Evolutionary conservation across 2,113 vertebrate species (phyloP).

Genomic region (Theropithecus gelada): DNA sequence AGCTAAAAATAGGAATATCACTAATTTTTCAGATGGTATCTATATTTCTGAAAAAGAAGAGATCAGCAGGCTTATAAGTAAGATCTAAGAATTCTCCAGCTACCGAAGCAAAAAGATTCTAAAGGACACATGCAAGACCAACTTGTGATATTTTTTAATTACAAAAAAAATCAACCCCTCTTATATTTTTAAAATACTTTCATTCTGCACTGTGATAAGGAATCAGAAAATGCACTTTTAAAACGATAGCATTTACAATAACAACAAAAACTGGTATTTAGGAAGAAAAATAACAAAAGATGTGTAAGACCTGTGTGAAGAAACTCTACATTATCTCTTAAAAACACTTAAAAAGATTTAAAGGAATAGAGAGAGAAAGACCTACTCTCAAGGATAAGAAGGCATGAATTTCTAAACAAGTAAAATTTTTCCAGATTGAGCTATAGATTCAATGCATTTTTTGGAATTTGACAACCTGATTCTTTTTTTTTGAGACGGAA

Average conservation of each 20-base stretch:
- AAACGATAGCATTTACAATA: not conserved
- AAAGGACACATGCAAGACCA: not conserved
- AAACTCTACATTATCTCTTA: not conserved
- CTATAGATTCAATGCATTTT: not conserved
- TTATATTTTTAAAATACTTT: not conserved
- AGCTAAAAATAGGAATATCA: not conserved
- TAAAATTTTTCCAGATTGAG: not conserved
- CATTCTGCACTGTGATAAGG: not conserved
- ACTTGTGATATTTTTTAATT: not conserved
- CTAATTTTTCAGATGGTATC: not conserved
- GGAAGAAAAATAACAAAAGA: not conserved
- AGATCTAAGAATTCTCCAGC: not conserved
- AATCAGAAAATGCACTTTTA: not conserved
- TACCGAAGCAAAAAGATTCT: not conserved
- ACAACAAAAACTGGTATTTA: not conserved
- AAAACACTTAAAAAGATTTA: not conserved
- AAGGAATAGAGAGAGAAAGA: not conserved
- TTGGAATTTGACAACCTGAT: not conserved
- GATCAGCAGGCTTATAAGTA: not conserved
- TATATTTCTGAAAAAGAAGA: not conserved
- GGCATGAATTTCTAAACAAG: not conserved
- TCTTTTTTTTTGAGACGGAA: not conserved
- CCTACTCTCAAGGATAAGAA: not conserved
- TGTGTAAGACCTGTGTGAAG: not conserved
- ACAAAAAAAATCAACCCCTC: not conserved